Percentiles rank a stretch among this genome's conserved stretches.
phyloP scores from a whole-genome alignment of 2,797 vertebrate genomes.

The Sciurus vulgaris region DNA sequence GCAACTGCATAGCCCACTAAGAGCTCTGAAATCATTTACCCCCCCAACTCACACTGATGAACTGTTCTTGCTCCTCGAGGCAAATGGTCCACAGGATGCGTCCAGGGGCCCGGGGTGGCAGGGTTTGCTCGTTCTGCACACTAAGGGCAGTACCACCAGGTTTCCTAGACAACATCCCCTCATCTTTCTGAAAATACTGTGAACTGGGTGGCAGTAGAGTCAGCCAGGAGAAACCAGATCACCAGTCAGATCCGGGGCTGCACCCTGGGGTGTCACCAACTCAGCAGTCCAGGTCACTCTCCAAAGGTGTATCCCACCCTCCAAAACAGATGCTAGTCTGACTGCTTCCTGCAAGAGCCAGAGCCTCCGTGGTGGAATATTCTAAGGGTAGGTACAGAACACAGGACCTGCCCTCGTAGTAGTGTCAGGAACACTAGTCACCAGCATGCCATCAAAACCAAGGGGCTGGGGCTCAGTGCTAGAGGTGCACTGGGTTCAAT shows the following conservation, averaged over 20 bases:
- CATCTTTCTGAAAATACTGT: neutral
- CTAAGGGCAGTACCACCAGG: neutral
- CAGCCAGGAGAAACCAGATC: neutral
- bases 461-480: neutral
- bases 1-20: neutral
- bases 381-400: neutral
- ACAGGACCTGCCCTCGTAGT: neutral
- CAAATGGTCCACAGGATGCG: neutral
- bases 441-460: neutral
- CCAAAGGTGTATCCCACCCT: neutral
- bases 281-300: neutral
- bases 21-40: constrained; percentile 54
- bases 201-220: neutral
- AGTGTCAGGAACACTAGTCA: neutral
- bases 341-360: neutral
- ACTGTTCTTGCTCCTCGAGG: constrained; percentile 22
- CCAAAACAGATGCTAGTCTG: neutral
- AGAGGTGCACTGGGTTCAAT: too few relatives aligned
- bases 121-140: neutral
- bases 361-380: neutral
- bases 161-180: neutral
- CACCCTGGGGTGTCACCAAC: neutral
- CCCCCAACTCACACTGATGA: constrained; percentile 53
- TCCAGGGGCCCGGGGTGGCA: neutral
- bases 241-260: neutral